Base-by-base conservation (phyloP, 1,140 invertebrate genomes). In the Geopemphigus sp. region DNA sequence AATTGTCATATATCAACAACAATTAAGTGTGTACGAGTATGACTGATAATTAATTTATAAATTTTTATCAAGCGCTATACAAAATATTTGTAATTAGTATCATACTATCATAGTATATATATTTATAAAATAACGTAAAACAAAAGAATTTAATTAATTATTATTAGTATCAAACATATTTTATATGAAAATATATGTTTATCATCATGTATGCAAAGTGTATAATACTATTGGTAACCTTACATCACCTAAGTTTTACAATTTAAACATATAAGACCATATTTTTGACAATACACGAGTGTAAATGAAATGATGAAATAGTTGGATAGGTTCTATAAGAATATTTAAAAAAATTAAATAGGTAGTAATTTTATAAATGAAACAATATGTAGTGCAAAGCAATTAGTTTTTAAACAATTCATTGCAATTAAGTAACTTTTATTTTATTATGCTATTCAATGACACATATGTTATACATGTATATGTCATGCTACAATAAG, bases 401-500 rank as follows among this genome's bases (percentile, higher is more conserved):
- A 70, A 70, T 68, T 68, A 50, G 39, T 70, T 61, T 29, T 29
- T 15, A 29, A 63, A 63, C 26, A 63, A 32, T 63, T 54, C 50
- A 56, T 24, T 45, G 1, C 54, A 56, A 76, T 76, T 76, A 76
- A 76, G 53, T 29, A 59, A 29, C 54, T 76, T 76, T 76, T 14
- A 45, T 76, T 11, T 39, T 45, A 76, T 59, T 59, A 59, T 59
- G 32, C 32, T 15, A 39, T 24, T 29, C 19, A 73, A 74, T 56
- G 14, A 17, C n/a, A 76, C 54, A 76, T 59, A 54, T 76, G 72
- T 56, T 76, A 76, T 68, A 59, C 19, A n/a, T 22, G 39, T 66
- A 39, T n/a, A 6, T 72, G 12, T 8, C 26, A 72, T 17, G 56
- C 54, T 57, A 74, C 22, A 73, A 19, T 39, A 56, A n/a, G 32